Conservation (phyloP, 2,113 vertebrate genomes). For the Tor tambroides region DNA sequence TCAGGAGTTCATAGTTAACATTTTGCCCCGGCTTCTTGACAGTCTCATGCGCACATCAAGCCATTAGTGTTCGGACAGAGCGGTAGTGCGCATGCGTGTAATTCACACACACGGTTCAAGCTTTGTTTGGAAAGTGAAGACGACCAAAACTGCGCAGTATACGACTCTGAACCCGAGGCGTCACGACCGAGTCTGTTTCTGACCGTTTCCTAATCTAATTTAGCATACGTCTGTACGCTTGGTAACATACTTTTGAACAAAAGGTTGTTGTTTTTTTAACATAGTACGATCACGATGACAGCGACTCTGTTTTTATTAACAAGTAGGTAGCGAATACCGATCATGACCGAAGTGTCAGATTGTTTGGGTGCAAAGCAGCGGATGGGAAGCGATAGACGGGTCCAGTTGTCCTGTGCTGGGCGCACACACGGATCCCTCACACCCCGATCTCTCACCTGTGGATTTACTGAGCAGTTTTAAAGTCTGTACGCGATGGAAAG, state of each 20-base stretch:
- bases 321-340: slow-evolving; percentile 45
- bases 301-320: background rate
- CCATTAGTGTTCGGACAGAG: background rate
- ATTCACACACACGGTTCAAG: background rate
- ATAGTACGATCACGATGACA: background rate
- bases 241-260: background rate
- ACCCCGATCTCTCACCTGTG: slow-evolving; percentile 53
- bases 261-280: background rate
- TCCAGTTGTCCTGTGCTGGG: too few species aligned
- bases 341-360: slow-evolving; percentile 63
- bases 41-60: background rate
- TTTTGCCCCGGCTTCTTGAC: background rate
- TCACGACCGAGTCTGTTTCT: background rate
- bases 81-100: slow-evolving; percentile 33
- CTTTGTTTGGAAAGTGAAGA: slow-evolving; percentile 17
- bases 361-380: slow-evolving; percentile 67
- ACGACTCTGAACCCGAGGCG: background rate
- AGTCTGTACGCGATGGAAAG: slow-evolving; percentile 79
- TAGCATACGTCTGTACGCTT: too few species aligned
- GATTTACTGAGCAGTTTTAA: background rate
- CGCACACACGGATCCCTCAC: slow-evolving; percentile 45
- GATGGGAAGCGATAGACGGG: slow-evolving; percentile 72
- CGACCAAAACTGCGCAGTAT: background rate
- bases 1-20: background rate
- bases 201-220: background rate